A percentile compares a stretch with the other conserved stretches of the same genome.
These are phyloP conservation scores for Halcyon senegalensis DNA, from an alignment of 2,113 vertebrate species.

Conservation along the genomic window DNA sequence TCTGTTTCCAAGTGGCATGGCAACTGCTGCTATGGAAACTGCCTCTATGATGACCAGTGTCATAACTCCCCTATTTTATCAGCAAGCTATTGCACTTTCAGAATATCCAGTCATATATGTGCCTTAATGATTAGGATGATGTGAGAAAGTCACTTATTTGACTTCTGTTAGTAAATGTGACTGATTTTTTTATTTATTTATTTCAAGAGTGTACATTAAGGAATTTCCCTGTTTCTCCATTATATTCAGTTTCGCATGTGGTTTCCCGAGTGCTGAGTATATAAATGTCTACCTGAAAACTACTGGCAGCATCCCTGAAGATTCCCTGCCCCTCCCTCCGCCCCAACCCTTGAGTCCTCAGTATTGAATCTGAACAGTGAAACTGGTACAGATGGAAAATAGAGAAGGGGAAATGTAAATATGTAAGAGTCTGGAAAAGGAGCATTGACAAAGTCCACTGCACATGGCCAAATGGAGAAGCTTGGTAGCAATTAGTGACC, in stretches of 20 bases:
- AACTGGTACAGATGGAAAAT: neutral
- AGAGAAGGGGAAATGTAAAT: neutral
- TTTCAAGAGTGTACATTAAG: neutral
- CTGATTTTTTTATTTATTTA: neutral
- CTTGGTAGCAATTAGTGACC: neutral
- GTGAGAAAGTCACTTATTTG: neutral
- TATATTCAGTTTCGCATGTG: neutral
- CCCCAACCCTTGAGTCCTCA: neutral
- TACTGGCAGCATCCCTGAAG: neutral
- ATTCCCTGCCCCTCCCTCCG: neutral
- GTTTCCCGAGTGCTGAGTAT: neutral
- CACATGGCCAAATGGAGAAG: neutral
- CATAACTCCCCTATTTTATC: neutral
- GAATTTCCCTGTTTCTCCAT: neutral
- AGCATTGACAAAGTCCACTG: neutral
- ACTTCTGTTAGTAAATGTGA: neutral
- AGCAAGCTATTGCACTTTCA: neutral
- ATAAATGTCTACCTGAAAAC: neutral
- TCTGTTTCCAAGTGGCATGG: neutral
- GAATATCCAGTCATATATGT: neutral
- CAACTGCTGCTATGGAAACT: constrained; percentile 14
- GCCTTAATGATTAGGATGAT: neutral
- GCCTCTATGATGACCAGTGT: neutral
- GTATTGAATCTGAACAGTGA: neutral
- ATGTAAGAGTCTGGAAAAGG: neutral